phyloP scores from a whole-genome alignment of 2,113 vertebrate genomes.

The Rhinichthys klamathensis region DNA sequence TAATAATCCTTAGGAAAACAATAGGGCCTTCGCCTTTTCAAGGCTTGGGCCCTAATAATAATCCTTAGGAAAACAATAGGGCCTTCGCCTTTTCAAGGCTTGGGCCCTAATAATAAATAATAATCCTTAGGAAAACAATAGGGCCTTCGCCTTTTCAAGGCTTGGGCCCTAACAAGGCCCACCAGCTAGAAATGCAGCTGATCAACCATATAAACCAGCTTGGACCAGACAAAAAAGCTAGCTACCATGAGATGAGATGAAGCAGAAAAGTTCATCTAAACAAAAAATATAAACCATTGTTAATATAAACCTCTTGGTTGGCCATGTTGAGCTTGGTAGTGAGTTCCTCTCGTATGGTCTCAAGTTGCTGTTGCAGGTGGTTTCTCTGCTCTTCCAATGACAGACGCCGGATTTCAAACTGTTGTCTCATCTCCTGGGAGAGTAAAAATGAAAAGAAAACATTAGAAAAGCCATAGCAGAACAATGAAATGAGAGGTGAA shows the following conservation, averaged over 20 bases:
- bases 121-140: too few relatives aligned
- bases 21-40: too few relatives aligned
- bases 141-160: too few relatives aligned
- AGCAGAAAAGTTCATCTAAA: not conserved
- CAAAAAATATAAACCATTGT: not conserved
- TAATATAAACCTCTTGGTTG: conserved; percentile 86
- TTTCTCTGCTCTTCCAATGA: conserved; percentile 89
- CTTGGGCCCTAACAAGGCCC: too few relatives aligned
- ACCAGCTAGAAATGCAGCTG: not conserved
- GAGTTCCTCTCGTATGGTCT: conserved; percentile 88
- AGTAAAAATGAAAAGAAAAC: conserved; percentile 1
- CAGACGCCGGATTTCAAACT: conserved; percentile 89
- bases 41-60: too few relatives aligned
- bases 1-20: too few relatives aligned
- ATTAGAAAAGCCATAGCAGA: conserved; percentile 3
- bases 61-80: too few relatives aligned
- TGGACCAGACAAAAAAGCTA: too few relatives aligned
- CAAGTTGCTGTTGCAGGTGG: conserved; percentile 87
- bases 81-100: too few relatives aligned
- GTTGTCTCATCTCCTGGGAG: conserved; percentile 89
- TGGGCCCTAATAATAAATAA: too few relatives aligned
- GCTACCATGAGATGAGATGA: not conserved
- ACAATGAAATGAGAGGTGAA: not conserved
- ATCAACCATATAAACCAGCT: too few relatives aligned
- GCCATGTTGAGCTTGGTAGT: conserved; percentile 87